Percentiles rank a stretch among this genome's conserved stretches.
Conservation (phyloP, 2,888 invertebrate species). For the Agonopterix alstromeriana region DNA sequence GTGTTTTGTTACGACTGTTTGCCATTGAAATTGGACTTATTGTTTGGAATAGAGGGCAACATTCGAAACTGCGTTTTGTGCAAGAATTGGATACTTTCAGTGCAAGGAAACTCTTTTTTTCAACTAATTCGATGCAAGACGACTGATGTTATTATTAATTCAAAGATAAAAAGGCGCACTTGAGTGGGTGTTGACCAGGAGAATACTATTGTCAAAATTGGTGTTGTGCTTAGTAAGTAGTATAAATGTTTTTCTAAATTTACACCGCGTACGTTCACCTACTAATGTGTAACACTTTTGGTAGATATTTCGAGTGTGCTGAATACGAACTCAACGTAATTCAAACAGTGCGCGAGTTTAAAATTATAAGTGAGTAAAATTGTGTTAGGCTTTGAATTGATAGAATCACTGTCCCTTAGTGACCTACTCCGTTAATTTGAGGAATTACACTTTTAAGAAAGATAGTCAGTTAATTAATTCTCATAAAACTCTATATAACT, state of each 20-base stretch:
- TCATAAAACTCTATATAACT: no score
- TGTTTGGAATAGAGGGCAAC: constrained; percentile 1
- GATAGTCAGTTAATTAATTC: no score
- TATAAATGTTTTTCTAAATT: constrained; percentile 30
- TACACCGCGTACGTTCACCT: constrained; percentile 40
- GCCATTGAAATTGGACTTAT: background rate
- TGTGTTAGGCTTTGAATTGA: no score
- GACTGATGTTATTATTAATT: no score
- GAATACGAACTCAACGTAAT: constrained; percentile 29
- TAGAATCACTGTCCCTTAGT: no score
- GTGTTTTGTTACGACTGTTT: background rate
- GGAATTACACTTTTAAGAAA: no score
- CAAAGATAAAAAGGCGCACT: background rate
- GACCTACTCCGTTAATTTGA: no score
- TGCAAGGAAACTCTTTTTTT: background rate
- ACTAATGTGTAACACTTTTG: constrained; percentile 32
- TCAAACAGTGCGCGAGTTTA: constrained; percentile 4
- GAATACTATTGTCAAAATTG: constrained; percentile 9
- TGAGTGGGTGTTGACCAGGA: constrained; percentile 2
- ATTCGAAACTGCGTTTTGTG: constrained; percentile 5
- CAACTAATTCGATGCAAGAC: no score
- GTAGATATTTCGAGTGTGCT: constrained; percentile 24
- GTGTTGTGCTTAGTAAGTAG: constrained; percentile 4
- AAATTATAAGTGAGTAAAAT: no score
- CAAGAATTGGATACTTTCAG: background rate